A percentile compares a stretch with the other conserved stretches of the same genome.
phyloP scores from a whole-genome alignment of 2,113 vertebrate genomes.

The Clarias gariepinus region DNA sequence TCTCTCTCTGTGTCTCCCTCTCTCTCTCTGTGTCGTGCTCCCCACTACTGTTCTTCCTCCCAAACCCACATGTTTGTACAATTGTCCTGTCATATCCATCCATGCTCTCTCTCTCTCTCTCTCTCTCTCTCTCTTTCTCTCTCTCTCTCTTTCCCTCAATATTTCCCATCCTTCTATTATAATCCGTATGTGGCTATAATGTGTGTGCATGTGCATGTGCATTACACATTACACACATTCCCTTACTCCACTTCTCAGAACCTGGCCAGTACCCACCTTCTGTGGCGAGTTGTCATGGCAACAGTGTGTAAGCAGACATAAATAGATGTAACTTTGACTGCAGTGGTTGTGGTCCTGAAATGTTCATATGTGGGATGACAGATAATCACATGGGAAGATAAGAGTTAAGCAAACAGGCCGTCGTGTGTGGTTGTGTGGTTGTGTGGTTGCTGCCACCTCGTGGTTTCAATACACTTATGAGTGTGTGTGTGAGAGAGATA shows the following conservation, averaged over 20 bases:
- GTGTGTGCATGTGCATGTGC: background rate
- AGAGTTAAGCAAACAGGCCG: background rate
- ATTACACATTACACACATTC: background rate
- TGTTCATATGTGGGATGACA: slow-evolving; percentile 24
- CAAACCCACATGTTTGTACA: slow-evolving; percentile 59
- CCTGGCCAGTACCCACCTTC: slow-evolving; percentile 7
- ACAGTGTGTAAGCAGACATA: slow-evolving; percentile 25
- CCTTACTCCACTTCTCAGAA: slow-evolving; percentile 10
- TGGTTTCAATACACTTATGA: background rate
- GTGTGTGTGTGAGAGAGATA: background rate
- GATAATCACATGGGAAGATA: slow-evolving; percentile 22
- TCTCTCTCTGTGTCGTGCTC: slow-evolving; percentile 60
- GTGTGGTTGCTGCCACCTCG: slow-evolving; percentile 40
- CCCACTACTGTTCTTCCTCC: slow-evolving; percentile 58
- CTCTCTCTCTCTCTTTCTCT: slow-evolving; percentile 17
- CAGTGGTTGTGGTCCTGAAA: slow-evolving; percentile 27
- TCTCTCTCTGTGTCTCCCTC: slow-evolving; percentile 51
- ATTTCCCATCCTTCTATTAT: background rate
- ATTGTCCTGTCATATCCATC: slow-evolving; percentile 53
- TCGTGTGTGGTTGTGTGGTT: background rate
- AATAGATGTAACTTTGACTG: slow-evolving; percentile 31
- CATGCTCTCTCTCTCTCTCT: background rate
- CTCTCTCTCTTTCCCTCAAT: background rate
- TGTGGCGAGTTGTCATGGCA: slow-evolving; percentile 36
- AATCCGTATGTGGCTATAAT: background rate